Conservation (phyloP, 1,140 invertebrate species). For the Nasonia giraulti region DNA sequence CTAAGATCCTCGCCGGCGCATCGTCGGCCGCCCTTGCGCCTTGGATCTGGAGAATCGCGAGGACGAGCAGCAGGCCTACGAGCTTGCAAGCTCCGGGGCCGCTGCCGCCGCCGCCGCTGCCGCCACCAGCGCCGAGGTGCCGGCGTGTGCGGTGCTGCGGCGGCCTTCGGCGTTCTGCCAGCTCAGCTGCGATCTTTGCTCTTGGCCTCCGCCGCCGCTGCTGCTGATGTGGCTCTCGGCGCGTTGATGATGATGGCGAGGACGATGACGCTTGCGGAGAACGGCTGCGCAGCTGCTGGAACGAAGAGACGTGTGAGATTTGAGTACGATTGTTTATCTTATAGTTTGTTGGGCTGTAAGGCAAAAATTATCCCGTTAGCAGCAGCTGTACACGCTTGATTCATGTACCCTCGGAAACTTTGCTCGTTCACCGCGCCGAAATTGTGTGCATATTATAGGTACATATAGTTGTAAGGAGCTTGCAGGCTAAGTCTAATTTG, state of each 20-base stretch:
- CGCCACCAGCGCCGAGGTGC: neutral
- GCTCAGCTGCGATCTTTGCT: slow-evolving; percentile 43
- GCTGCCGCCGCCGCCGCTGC: slow-evolving; percentile 6
- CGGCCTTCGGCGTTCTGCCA: slow-evolving; percentile 46
- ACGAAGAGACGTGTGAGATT: neutral
- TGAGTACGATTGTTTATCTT: neutral
- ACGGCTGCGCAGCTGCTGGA: neutral
- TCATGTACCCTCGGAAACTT: neutral
- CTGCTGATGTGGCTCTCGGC: neutral
- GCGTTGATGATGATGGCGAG: neutral
- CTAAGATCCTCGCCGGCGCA: neutral
- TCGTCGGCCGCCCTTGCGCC: neutral
- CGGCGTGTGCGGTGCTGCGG: slow-evolving; percentile 32
- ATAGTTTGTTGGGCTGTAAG: too few relatives aligned
- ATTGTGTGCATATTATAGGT: too few relatives aligned
- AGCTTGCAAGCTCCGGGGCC: neutral
- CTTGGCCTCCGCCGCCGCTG: slow-evolving; percentile 7
- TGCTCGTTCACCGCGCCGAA: neutral
- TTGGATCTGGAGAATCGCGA: neutral
- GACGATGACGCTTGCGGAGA: neutral
- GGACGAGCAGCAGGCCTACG: neutral
- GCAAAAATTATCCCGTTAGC: neutral
- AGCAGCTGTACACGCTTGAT: neutral
- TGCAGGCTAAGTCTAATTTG: neutral
- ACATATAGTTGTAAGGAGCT: neutral